Conservation (phyloP, 2,888 invertebrate genomes). For the Leptothorax acervorum region DNA sequence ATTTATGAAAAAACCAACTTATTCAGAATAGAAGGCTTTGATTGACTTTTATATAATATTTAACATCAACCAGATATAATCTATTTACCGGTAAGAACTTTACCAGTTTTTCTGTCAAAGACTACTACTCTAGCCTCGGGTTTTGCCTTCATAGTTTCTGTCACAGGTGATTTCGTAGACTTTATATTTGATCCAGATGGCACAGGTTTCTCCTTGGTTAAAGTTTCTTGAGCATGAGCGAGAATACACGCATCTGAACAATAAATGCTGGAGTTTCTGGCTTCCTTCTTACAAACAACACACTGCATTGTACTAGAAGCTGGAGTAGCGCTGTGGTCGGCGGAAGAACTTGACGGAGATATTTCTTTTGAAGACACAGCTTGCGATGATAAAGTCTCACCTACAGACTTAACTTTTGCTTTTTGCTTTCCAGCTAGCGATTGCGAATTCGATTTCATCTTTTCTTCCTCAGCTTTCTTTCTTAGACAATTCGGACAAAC, state of each 20-base stretch:
- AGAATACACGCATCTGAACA: slow-evolving; percentile 96
- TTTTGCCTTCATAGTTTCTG: slow-evolving; percentile 75
- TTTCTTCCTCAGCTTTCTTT: slow-evolving; percentile 84
- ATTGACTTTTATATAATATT: slow-evolving; percentile 5
- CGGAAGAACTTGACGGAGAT: slow-evolving; percentile 30
- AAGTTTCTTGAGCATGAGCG: slow-evolving; percentile 91
- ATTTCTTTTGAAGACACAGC: slow-evolving; percentile 31
- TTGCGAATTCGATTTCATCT: slow-evolving; percentile 54
- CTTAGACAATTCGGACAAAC: slow-evolving; percentile 94
- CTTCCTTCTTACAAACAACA: slow-evolving; percentile 92
- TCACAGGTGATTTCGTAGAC: slow-evolving; percentile 73
- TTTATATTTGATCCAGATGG: slow-evolving; percentile 70
- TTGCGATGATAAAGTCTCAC: slow-evolving; percentile 50
- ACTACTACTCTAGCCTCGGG: slow-evolving; percentile 89
- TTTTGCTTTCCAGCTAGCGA: slow-evolving; percentile 52
- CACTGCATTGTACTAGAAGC: slow-evolving; percentile 86
- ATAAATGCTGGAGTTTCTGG: slow-evolving; percentile 94
- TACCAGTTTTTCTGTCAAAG: slow-evolving; percentile 93
- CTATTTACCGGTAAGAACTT: slow-evolving; percentile 86
- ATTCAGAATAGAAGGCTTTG: neutral
- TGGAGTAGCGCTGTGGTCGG: slow-evolving; percentile 48
- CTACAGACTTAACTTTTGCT: slow-evolving; percentile 54
- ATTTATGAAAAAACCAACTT: neutral
- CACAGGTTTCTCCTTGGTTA: slow-evolving; percentile 81
- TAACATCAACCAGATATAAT: neutral